Evolutionary conservation across 2,113 vertebrate genomes (phyloP), one percentile per base, ranked within the genome.

Genomic region (Theristicus caerulescens): DNA sequence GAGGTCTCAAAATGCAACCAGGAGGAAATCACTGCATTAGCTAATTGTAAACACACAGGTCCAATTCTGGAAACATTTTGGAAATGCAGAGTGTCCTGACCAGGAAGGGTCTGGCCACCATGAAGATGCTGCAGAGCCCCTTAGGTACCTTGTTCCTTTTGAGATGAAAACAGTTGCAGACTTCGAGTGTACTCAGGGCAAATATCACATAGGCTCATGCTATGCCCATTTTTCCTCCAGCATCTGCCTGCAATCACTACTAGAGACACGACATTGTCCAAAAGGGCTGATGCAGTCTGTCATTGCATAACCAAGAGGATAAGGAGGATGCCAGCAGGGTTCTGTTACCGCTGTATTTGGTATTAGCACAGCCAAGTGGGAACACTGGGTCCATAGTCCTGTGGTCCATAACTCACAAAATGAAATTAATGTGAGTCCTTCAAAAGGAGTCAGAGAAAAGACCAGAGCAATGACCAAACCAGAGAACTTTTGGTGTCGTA

Each of bases 151-250:
- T 20, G 9, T 80, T 55, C 6, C 9, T 73, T 62, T 17, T 1
- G 46, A 73, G 40, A 44, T 9, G 2, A 11, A 29, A 55, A n/a
- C 2, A 7, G 16, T 5, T 46, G 42, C 15, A 61, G 65, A 29
- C 2, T 58, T 27, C 1, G 16, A 46, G 47, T 0, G 0, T 3
- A 10, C 32, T 64, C 32, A 24, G 15, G 38, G 34, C 10, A 73
- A 71, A 18, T 8, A 40, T 1, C 32, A 17, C 2, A 5, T 1
- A 49, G 46, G 13, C 38, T 77, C 12, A 3, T 27, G 8, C 18
- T 25, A 18, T 12, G 22, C 3, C 15, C 4, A 2, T 1, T 42
- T 42, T 18, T 29, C 34, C 36, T 52, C 8, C 74, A 57, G 46
- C 2, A 38, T 10, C 20, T 51, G 20, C 31, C 42, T 40, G 38